Evolutionary conservation across 2,113 vertebrate genomes (phyloP), one percentile per base, ranked within the genome.

Genomic region (Coreoperca whiteheadi): DNA sequence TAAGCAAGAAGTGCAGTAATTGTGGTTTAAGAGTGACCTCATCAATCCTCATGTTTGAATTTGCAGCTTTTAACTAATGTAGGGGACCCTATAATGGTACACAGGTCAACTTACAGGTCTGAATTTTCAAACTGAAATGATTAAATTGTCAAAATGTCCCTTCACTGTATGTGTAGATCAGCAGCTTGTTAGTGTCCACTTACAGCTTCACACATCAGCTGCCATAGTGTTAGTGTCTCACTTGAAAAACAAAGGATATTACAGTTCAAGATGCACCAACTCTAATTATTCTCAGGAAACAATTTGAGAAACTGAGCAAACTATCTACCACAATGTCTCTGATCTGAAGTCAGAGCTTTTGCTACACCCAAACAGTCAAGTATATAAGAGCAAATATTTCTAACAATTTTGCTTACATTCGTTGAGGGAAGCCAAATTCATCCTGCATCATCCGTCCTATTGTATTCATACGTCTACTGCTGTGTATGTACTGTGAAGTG

Each of bases 1-100:
- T 73, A 51, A 72, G 32, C 60, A 79, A 54, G 79, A 77, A 37
- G 63, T 69, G 66, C 74, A 54, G 77, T 88, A 84, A 87, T 79
- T 83, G 76, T 59, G 60, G 64, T 56, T 71, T 61, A 70, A 67
- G 57, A 78, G 81, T 56, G 37, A 84, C 71, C 78, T 79, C 23
- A 41, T 56, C 41, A 25, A 14, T 57, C 14, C 12, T 70, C 7
- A 2, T 60, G 71, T 81, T 76, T 67, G 34, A 75, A 66, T 46
- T 14, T 41, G 28, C 46, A 71, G 34, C 32, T 74, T 74, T 59
- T 61, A 65, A 64, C 57, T 46, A 72, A 53, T 46, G 30, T 48
- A 65, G 20, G 28, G 77, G 37, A 61, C 50, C 56, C n/a, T 59
- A 2, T 39, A 39, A 4, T 8, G 34, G 20, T 43, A 7, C 3